Evolutionary conservation across 2,797 vertebrate species (phyloP), one percentile per base, ranked within the genome.

Genomic region (Falco concolor): DNA sequence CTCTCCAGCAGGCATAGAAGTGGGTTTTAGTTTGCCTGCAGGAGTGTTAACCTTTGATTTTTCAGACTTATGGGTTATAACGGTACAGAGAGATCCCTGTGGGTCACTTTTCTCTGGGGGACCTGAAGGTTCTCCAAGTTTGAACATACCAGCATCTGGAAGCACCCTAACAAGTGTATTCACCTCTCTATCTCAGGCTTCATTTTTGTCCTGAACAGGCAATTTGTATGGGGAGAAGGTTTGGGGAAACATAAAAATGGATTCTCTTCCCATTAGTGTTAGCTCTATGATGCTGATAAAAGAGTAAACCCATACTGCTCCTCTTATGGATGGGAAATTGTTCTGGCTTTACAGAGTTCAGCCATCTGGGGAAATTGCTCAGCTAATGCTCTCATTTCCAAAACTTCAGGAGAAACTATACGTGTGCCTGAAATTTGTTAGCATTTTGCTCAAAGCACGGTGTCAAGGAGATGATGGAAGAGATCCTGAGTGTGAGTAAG

Each of bases 1-100:
- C 9, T 80, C 57, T 72, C 34, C 1, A 6, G 28, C 5, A 6
- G 13, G 47, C 13, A 2, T 24, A 16, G 0, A 2, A 47, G 61
- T 65, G 54, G 10, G 5, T 32, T 95, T 89, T 67, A 63, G 28
- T 78, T 94, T 88, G 38, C 34, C 20, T 36, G 17, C 0, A 0
- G 65, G 28, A 87, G 36, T 45, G 25, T 30, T 50, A 47, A 40
- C 13, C 54, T 76, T 76, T 73, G 34, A 12, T 61, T 89, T 75
- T 84, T 34, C 40, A 18, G 20, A 69, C 13, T 65, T 76, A 23
- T 0, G 1, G 12, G 5, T 86, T 76, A 11, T 74, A 70, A 75
- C 16, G 7, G 12, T 57, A 45, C 16, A 50, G 65, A 84, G 30
- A 32, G 12, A 75, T 59, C 34, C 9, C 64, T 10, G 23, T 0